Evolutionary conservation across 2,113 vertebrate species (phyloP).

Genomic region (Tupaia tana): DNA sequence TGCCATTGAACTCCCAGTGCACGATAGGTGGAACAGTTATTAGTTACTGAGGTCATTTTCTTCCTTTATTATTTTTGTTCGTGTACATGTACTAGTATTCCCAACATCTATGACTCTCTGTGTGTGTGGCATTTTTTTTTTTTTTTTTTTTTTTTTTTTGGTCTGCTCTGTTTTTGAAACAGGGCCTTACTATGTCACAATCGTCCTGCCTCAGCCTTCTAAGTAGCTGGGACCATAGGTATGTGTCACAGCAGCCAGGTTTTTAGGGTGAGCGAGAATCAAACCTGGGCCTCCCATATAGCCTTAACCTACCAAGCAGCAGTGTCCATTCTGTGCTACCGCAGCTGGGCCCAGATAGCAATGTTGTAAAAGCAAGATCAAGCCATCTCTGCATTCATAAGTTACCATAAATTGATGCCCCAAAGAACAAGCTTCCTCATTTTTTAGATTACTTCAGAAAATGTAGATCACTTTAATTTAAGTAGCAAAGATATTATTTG

Average conservation of each 20-base stretch:
- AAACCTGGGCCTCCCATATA: too few relatives aligned
- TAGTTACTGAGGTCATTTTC: not conserved
- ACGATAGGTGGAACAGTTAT: not conserved
- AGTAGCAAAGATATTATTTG: not conserved
- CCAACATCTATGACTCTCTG: not conserved
- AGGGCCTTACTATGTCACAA: too few relatives aligned
- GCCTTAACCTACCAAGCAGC: too few relatives aligned
- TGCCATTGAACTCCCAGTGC: not conserved
- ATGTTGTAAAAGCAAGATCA: not conserved
- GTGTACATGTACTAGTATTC: not conserved
- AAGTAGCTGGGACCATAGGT: too few relatives aligned
- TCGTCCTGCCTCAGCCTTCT: too few relatives aligned
- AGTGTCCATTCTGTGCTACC: too few relatives aligned
- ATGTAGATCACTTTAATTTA: not conserved
- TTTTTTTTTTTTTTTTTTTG: too few relatives aligned
- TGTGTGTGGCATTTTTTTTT: too few relatives aligned
- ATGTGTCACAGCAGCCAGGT: too few relatives aligned
- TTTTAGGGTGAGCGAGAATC: too few relatives aligned
- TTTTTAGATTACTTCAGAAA: not conserved
- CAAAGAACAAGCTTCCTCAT: not conserved
- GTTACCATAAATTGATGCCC: not conserved
- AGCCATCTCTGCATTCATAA: not conserved
- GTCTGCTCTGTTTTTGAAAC: too few relatives aligned
- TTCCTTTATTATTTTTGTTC: not conserved
- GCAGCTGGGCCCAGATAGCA: too few relatives aligned